phyloP scores from a whole-genome alignment of 2,888 invertebrate species.

The Abrostola tripartita region DNA sequence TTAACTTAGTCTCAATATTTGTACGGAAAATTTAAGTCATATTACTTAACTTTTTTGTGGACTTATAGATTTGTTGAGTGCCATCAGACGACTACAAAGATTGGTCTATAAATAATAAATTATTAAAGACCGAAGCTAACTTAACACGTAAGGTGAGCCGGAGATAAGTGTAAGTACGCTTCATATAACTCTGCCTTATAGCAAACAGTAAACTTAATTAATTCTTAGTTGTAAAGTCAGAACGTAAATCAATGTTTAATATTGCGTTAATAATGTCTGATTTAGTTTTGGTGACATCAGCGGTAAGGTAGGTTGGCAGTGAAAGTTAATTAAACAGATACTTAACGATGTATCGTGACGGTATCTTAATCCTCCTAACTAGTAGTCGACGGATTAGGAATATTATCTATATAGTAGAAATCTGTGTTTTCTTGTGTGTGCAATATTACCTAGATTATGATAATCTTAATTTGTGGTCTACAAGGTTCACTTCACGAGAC shows the following conservation, averaged over 20 bases:
- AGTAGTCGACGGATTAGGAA: constrained; percentile 50
- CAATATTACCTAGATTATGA: neutral
- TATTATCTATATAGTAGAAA: constrained; percentile 29
- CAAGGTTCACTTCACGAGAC: too few species aligned
- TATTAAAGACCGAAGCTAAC: too few species aligned
- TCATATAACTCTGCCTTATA: constrained; percentile 39
- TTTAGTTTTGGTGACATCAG: constrained; percentile 72
- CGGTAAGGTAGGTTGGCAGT: constrained; percentile 60
- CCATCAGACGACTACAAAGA: too few species aligned
- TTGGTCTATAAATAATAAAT: too few species aligned
- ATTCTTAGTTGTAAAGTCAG: constrained; percentile 34
- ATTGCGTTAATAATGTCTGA: constrained; percentile 40
- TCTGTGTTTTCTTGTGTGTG: constrained; percentile 9
- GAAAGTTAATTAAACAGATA: constrained; percentile 78
- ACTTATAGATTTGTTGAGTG: too few species aligned
- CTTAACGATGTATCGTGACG: constrained; percentile 61
- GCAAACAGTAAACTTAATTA: constrained; percentile 49
- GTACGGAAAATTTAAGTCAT: too few species aligned
- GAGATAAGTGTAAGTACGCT: neutral
- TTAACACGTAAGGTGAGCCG: neutral
- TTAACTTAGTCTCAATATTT: too few species aligned
- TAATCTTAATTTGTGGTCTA: neutral
- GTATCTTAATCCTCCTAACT: constrained; percentile 56
- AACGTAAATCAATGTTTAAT: constrained; percentile 48
- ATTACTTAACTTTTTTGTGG: too few species aligned